A percentile compares a stretch with the other conserved stretches of the same genome.
These are phyloP conservation scores for Enteromius unitaeniatus DNA, from an alignment of 2,797 vertebrate genomes.

Conservation along the genomic window DNA sequence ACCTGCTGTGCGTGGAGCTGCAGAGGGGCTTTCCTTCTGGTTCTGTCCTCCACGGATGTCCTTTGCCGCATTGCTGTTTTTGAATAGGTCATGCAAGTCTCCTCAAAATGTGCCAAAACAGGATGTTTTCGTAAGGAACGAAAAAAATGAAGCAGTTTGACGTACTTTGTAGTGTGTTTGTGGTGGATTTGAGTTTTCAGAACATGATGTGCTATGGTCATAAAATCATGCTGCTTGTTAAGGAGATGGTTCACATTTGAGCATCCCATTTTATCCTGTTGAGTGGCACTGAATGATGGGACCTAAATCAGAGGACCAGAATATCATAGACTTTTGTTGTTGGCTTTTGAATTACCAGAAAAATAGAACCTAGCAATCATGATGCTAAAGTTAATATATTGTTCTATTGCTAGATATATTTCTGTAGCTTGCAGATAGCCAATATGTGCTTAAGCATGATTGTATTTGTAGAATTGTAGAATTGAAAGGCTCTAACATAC, in stretches of 20 bases:
- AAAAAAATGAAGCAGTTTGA: constrained; percentile 1
- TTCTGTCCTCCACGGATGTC: constrained; percentile 37
- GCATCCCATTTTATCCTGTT: background rate
- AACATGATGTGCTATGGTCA: constrained; percentile 9
- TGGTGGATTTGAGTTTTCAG: constrained; percentile 3
- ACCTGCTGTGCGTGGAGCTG: constrained; percentile 12
- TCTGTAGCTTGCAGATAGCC: background rate
- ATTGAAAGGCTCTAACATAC: background rate
- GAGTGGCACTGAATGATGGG: background rate
- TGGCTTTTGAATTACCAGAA: background rate
- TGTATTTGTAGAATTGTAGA: background rate
- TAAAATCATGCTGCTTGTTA: background rate
- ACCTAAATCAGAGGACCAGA: background rate
- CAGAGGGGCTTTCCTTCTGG: constrained; percentile 29
- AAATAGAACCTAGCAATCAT: background rate
- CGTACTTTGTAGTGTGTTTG: background rate
- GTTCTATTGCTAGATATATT: background rate
- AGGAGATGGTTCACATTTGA: background rate
- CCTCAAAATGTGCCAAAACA: constrained; percentile 51
- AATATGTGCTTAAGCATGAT: background rate
- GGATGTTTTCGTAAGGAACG: constrained; percentile 56
- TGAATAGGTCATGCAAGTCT: constrained; percentile 4
- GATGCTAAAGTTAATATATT: background rate
- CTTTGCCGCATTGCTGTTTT: constrained; percentile 29
- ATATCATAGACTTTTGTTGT: background rate